phyloP scores from a whole-genome alignment of 1,140 invertebrate species.

The Caenorhabditis latens region DNA sequence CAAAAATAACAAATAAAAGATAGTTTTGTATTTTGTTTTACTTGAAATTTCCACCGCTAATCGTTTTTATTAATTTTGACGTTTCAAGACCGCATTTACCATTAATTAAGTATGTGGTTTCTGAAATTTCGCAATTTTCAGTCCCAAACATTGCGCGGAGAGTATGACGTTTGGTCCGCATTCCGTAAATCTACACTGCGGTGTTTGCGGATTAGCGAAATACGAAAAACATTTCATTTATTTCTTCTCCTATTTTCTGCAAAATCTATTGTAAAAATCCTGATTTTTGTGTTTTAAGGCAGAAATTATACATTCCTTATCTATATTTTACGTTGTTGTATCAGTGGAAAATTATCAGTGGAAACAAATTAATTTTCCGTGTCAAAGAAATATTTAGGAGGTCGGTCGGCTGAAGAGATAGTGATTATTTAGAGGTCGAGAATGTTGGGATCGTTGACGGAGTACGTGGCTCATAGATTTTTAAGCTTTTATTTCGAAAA shows the following conservation, averaged over 20 bases:
- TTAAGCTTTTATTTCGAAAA: too few relatives aligned
- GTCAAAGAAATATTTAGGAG: slow-evolving; percentile 16
- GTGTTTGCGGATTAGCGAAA: slow-evolving; percentile 26
- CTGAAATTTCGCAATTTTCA: slow-evolving; percentile 6
- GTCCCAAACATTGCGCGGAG: not conserved
- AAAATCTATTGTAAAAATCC: not conserved
- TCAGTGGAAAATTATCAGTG: not conserved
- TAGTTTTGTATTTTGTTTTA: too few relatives aligned
- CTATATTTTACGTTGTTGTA: not conserved
- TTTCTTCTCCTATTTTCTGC: slow-evolving; percentile 13
- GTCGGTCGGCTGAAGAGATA: not conserved
- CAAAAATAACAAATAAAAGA: too few relatives aligned
- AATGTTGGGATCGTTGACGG: not conserved
- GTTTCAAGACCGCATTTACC: too few relatives aligned
- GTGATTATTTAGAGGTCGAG: not conserved
- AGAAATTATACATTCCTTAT: slow-evolving; percentile 1
- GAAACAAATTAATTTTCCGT: not conserved
- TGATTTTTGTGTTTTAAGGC: not conserved
- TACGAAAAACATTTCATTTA: not conserved
- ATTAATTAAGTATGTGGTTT: not conserved
- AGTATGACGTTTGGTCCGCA: not conserved
- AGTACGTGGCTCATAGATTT: not conserved
- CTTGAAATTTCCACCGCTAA: too few relatives aligned
- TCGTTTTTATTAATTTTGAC: too few relatives aligned
- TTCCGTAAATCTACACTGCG: not conserved